These are phyloP conservation scores for Crioceris asparagi DNA, from an alignment of 2,888 invertebrate genomes.

Conservation along the genomic window DNA sequence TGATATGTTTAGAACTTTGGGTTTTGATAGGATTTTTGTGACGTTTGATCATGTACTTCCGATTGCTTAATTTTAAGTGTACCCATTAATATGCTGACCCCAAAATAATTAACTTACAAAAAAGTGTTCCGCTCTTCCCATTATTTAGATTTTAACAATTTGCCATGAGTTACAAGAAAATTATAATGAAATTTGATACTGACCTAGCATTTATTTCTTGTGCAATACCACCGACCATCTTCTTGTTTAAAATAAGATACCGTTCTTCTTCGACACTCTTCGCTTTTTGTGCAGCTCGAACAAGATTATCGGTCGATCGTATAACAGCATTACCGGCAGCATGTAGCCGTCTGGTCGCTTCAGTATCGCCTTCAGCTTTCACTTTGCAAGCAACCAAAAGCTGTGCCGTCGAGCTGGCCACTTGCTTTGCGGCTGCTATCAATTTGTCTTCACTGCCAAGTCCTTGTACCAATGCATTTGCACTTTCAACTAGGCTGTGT, in stretches of 20 bases:
- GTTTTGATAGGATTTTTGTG: too few species aligned
- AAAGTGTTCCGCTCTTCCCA: too few species aligned
- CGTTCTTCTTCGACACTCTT: slow-evolving; percentile 87
- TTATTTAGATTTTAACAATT: too few species aligned
- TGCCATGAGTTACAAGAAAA: too few species aligned
- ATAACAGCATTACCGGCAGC: slow-evolving; percentile 95
- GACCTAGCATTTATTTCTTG: slow-evolving; percentile 86
- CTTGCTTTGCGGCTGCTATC: slow-evolving; percentile 91
- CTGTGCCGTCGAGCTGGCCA: slow-evolving; percentile 95
- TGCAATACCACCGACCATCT: slow-evolving; percentile 94
- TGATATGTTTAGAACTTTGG: too few species aligned
- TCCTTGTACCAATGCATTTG: slow-evolving; percentile 91
- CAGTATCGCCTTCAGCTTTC: slow-evolving; percentile 93
- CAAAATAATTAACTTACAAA: too few species aligned
- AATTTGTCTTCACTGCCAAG: slow-evolving; percentile 89
- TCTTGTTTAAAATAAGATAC: slow-evolving; percentile 76
- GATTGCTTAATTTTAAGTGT: too few species aligned
- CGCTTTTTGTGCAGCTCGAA: slow-evolving; percentile 86
- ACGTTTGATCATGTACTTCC: too few species aligned
- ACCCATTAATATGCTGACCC: too few species aligned
- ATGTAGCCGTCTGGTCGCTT: slow-evolving; percentile 83
- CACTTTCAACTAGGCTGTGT: slow-evolving; percentile 94
- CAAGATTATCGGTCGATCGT: slow-evolving; percentile 93
- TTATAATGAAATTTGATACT: too few species aligned
- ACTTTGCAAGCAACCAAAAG: slow-evolving; percentile 97